Percentiles rank a stretch among this genome's conserved stretches.
phyloP scores from a whole-genome alignment of 2,888 invertebrate genomes.

The Sthenelais limicola region DNA sequence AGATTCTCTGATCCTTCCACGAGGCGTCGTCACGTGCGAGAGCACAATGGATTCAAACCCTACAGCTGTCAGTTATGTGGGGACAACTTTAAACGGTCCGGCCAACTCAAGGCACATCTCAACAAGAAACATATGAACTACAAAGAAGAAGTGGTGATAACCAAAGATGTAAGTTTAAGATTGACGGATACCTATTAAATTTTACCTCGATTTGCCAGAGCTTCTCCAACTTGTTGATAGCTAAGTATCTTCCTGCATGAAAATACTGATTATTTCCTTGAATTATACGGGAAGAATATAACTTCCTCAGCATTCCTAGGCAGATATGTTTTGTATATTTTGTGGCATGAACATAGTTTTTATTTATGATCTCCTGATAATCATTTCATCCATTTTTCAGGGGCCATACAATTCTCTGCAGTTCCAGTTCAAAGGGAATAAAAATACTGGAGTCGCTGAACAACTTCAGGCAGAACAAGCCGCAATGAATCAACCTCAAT shows the following conservation, averaged over 20 bases:
- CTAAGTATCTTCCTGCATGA: too few relatives aligned
- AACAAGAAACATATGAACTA: conserved; percentile 45
- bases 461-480: conserved; percentile 16
- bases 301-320: too few relatives aligned
- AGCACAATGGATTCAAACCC: conserved; percentile 62
- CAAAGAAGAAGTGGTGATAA: conserved; percentile 39
- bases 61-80: conserved; percentile 64
- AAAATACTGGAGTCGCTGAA: conserved; percentile 5
- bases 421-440: conserved; percentile 32
- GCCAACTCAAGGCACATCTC: conserved; percentile 63
- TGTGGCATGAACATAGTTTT: too few relatives aligned
- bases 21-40: conserved; percentile 64
- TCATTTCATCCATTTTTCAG: too few relatives aligned
- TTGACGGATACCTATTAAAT: too few relatives aligned
- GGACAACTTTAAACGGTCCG: conserved; percentile 62
- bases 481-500: not conserved
- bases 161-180: conserved; percentile 18
- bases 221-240: too few relatives aligned
- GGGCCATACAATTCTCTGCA: conserved; percentile 29
- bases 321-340: too few relatives aligned
- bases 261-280: too few relatives aligned
- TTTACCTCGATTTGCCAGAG: too few relatives aligned
- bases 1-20: conserved; percentile 68
- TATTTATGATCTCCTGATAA: too few relatives aligned
- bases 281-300: too few relatives aligned